Evolutionary conservation across 2,797 vertebrate species (phyloP), one percentile per base, ranked within the genome.

Genomic region (Morelia viridis): DNA sequence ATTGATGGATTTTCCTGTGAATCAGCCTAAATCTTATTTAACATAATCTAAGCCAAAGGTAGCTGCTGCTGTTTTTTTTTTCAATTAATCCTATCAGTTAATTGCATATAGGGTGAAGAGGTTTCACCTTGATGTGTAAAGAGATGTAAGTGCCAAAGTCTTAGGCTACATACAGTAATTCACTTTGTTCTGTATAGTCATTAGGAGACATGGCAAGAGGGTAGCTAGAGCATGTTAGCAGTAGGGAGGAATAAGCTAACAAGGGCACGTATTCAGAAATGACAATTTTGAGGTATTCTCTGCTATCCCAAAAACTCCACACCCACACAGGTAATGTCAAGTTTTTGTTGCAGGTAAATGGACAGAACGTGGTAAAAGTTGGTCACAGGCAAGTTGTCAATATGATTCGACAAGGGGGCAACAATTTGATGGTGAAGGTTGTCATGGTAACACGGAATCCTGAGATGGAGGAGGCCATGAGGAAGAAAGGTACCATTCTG

Each of bases 361-460:
- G 98, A 91, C 98, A 99, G 97, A 99, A 99, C 1, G 98, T 99
- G 94, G 99, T 99, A 90, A 99, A 99, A 96, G 98, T 99, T 0
- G 99, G 99, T 90, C 99, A 99, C 97, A 97, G 98, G 4, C 99
- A 99, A 96, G 99, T 99, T 86, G 99, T 99, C 94, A 99, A 99
- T 97, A 99, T 99, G 99, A 99, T 99, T 96, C 98, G 99, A 22
- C 99, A 99, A 91, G 99, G 98, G 0, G 98, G 99, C 94, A 99
- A 99, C 97, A 99, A 98, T 94, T 98, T 99, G 91, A 98, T 99
- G 98, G 98, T 99, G 87, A 99, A 99, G 96, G 99, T 99, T 94
- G 99, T 99, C 95, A 99, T 99, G 98, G 99, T 99, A 26, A 99
- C 98, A 12, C 97, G 98, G 93, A 99, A 99, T 96, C 98, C 98